Percentiles rank a stretch among this genome's conserved stretches.
These are phyloP conservation scores for Capitulum mitella DNA, from an alignment of 2,888 invertebrate genomes.

Conservation along the genomic window DNA sequence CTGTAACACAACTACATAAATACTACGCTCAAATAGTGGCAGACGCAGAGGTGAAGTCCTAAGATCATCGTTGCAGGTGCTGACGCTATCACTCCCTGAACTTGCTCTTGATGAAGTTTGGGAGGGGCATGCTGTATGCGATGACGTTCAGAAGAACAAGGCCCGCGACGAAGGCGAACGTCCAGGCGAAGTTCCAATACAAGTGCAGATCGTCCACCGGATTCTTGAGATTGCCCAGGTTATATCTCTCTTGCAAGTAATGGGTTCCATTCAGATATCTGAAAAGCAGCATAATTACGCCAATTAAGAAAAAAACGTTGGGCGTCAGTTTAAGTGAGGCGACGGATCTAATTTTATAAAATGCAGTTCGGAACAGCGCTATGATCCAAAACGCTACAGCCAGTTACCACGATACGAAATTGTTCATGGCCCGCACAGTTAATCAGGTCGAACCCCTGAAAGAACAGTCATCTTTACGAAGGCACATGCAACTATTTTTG, in stretches of 20 bases:
- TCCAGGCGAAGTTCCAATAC: slow-evolving; percentile 71
- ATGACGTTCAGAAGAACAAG: slow-evolving; percentile 75
- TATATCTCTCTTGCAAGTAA: slow-evolving; percentile 62
- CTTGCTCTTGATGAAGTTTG: slow-evolving; percentile 74
- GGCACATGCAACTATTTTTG: too few species aligned
- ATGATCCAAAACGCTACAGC: too few species aligned
- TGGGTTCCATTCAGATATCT: slow-evolving; percentile 63
- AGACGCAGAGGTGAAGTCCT: background rate
- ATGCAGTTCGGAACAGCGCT: too few species aligned
- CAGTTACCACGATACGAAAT: too few species aligned
- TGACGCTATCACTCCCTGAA: slow-evolving; percentile 59
- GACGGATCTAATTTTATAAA: too few species aligned
- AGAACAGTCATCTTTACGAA: too few species aligned
- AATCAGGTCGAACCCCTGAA: too few species aligned
- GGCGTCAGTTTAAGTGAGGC: too few species aligned
- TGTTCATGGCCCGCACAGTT: too few species aligned
- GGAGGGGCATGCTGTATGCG: slow-evolving; percentile 74
- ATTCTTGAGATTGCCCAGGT: slow-evolving; percentile 48
- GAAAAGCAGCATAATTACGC: too few species aligned
- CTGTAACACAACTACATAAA: too few species aligned
- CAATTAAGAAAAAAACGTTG: too few species aligned
- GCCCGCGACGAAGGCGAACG: slow-evolving; percentile 72
- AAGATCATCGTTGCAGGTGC: background rate
- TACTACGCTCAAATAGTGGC: background rate
- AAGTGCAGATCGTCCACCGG: slow-evolving; percentile 55